phyloP scores from a whole-genome alignment of 2,888 invertebrate genomes.

The Idaea aversata region DNA sequence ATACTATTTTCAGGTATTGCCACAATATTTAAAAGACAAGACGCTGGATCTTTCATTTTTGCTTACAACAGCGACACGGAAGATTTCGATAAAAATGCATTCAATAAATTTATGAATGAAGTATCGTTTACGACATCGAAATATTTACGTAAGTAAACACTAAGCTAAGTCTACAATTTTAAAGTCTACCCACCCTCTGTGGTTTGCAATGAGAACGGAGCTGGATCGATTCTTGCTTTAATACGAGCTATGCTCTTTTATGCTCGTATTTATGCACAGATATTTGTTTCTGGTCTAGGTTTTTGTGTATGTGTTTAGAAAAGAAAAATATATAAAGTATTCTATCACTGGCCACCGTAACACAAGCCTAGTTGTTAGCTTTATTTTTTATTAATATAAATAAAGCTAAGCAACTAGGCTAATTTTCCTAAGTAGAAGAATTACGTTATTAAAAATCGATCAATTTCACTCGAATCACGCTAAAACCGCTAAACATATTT shows the following conservation, averaged over 20 bases:
- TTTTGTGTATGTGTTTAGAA: no score
- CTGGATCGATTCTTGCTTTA: neutral
- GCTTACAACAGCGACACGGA: constrained; percentile 53
- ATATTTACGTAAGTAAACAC: constrained; percentile 61
- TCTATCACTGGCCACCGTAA: no score
- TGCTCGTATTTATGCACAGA: neutral
- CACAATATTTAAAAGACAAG: constrained; percentile 59
- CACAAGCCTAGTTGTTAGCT: neutral
- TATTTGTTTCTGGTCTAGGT: no score
- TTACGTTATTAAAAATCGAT: neutral
- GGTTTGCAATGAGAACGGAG: neutral
- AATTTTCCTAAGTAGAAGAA: neutral
- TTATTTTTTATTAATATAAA: neutral
- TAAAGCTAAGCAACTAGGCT: neutral
- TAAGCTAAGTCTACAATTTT: neutral
- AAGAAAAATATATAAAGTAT: no score
- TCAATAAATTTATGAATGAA: constrained; percentile 58
- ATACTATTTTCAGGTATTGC: constrained; percentile 60
- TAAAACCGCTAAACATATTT: neutral
- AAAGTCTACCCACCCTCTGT: neutral
- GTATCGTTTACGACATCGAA: constrained; percentile 54
- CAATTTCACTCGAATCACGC: no score
- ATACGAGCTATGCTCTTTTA: no score
- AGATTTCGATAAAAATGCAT: constrained; percentile 42
- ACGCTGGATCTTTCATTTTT: constrained; percentile 68